Evolutionary conservation across 2,797 vertebrate species (phyloP).

Genomic region (Zenarchopterus dispar): DNA sequence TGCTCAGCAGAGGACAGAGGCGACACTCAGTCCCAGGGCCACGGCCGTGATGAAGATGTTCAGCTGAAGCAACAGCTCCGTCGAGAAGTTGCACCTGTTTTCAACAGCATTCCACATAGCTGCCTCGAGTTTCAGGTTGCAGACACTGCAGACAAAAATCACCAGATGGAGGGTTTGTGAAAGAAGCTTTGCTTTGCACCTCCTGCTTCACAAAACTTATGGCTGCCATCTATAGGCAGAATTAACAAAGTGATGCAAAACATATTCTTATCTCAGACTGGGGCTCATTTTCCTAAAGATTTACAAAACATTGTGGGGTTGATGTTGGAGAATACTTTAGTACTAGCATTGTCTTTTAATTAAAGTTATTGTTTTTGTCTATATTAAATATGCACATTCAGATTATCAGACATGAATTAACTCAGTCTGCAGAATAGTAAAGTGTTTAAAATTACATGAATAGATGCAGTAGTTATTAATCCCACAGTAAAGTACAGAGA

Average conservation of each 20-base stretch:
- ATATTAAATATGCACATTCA: no score
- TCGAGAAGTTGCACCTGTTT: slow-evolving; percentile 32
- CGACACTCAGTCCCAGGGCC: slow-evolving; percentile 1
- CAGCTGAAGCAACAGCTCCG: slow-evolving; percentile 20
- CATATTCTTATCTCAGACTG: no score
- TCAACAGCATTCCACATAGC: slow-evolving; percentile 4
- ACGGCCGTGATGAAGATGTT: slow-evolving; percentile 33
- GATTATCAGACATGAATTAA: no score
- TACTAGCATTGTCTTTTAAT: no score
- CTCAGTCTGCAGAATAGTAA: no score
- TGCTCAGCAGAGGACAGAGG: slow-evolving; percentile 35
- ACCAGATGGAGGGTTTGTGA: slow-evolving; percentile 30
- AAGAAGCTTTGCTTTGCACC: slow-evolving; percentile 11
- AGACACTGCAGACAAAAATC: slow-evolving; percentile 27
- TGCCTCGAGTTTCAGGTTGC: slow-evolving; percentile 16
- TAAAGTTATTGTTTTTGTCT: no score
- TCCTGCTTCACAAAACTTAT: slow-evolving; percentile 41
- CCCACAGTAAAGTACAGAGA: no score
- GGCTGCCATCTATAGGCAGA: slow-evolving; percentile 74
- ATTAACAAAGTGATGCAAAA: slow-evolving; percentile 12
- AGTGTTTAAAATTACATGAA: no score
- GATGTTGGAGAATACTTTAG: no score
- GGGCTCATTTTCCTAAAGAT: no score
- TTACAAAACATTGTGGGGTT: no score
- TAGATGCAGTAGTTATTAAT: no score